These are phyloP conservation scores for Macrobrachium nipponense DNA, from an alignment of 1,140 invertebrate species.

Conservation along the genomic window DNA sequence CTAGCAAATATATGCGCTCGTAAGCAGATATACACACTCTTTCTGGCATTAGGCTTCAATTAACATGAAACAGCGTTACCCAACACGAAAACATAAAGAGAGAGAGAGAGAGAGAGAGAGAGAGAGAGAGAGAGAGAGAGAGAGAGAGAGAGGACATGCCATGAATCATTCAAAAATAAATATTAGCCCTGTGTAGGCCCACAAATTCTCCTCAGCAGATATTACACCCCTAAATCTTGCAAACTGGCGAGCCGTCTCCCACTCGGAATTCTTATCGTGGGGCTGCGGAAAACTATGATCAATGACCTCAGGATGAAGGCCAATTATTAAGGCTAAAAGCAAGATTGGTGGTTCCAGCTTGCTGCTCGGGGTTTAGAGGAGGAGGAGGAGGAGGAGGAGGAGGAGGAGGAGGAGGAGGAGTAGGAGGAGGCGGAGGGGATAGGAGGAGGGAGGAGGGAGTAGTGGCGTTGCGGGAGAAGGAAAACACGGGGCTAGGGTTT, in stretches of 20 bases:
- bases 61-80: too few relatives aligned
- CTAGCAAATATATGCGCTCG: too few relatives aligned
- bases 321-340: conserved; percentile 56
- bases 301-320: conserved; percentile 38
- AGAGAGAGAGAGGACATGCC: too few relatives aligned
- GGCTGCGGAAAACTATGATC: conserved; percentile 42
- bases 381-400: neutral
- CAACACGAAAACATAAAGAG: too few relatives aligned
- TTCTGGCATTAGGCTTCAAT: too few relatives aligned
- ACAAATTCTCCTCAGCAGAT: too few relatives aligned
- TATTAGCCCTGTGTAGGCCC: too few relatives aligned
- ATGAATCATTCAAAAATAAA: too few relatives aligned
- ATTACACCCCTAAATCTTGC: neutral
- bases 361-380: too few relatives aligned
- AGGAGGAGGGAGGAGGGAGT: neutral
- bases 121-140: too few relatives aligned
- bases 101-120: too few relatives aligned
- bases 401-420: neutral
- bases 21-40: too few relatives aligned
- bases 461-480: neutral
- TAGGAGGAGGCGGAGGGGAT: neutral
- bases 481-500: neutral
- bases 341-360: conserved; percentile 51
- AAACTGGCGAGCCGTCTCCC: neutral
- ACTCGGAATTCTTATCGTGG: conserved; percentile 50